Conservation (phyloP, 2,888 invertebrate genomes). For the Lumbricus terrestris region DNA sequence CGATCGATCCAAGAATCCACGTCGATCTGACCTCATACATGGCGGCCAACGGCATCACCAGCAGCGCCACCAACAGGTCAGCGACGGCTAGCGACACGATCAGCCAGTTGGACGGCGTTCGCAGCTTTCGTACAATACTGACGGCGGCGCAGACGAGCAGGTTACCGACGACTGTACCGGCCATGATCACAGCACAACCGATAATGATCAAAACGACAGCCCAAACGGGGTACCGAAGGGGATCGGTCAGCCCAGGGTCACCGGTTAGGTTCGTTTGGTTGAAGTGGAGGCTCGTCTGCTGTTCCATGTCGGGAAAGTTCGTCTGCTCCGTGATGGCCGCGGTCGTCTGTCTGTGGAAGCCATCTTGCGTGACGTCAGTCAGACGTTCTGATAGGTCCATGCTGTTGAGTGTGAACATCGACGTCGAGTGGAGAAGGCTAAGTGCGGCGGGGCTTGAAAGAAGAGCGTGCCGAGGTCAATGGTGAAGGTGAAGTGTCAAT, state of each 20-base stretch:
- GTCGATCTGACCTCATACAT: slow-evolving; percentile 54
- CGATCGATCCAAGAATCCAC: slow-evolving; percentile 53
- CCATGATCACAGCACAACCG: slow-evolving; percentile 52
- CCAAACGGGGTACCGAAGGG: slow-evolving; percentile 24
- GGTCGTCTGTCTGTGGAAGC: neutral
- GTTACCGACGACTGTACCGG: slow-evolving; percentile 63
- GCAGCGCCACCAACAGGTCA: slow-evolving; percentile 62
- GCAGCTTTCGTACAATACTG: slow-evolving; percentile 60
- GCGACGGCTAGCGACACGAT: slow-evolving; percentile 60
- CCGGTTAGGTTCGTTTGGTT: neutral
- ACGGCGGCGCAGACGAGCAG: slow-evolving; percentile 63
- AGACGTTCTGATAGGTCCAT: neutral
- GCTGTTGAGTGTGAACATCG: neutral
- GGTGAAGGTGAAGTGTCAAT: too few species aligned
- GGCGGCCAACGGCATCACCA: slow-evolving; percentile 64
- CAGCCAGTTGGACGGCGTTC: slow-evolving; percentile 58
- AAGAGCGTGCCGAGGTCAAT: neutral
- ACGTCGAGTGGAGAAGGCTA: neutral
- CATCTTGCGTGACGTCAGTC: neutral
- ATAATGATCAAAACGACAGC: slow-evolving; percentile 42
- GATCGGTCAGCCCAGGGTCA: neutral
- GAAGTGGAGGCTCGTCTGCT: neutral
- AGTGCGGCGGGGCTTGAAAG: too few species aligned
- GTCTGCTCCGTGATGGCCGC: neutral
- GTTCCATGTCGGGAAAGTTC: neutral